These are phyloP conservation scores for Trissolcus brochymenae DNA, from an alignment of 2,888 invertebrate genomes.

Conservation along the genomic window DNA sequence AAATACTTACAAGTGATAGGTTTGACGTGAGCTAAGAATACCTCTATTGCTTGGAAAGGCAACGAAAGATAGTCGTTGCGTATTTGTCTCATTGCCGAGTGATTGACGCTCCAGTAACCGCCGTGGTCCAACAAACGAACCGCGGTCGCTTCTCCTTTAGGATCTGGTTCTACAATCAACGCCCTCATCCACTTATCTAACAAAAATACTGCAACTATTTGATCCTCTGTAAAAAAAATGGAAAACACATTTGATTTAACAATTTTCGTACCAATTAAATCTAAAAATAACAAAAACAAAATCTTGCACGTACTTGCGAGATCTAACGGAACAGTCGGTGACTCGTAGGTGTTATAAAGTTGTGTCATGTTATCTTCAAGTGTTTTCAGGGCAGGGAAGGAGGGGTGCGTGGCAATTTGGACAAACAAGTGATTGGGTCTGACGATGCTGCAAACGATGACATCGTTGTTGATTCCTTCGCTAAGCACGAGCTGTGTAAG, in stretches of 20 bases:
- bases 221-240: constrained; percentile 81
- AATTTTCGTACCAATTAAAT: background rate
- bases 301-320: constrained; percentile 81
- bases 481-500: constrained; percentile 86
- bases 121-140: constrained; percentile 97
- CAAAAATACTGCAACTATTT: constrained; percentile 92
- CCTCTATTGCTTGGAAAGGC: constrained; percentile 95
- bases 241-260: background rate
- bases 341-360: constrained; percentile 86
- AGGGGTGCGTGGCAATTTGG: constrained; percentile 96
- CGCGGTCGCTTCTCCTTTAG: constrained; percentile 84
- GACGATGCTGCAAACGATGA: constrained; percentile 90
- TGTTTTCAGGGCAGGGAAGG: constrained; percentile 88
- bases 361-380: constrained; percentile 89
- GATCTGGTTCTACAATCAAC: constrained; percentile 77
- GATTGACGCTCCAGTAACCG: constrained; percentile 89
- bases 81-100: constrained; percentile 90
- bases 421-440: constrained; percentile 94
- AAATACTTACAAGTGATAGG: constrained; percentile 82
- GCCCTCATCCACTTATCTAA: constrained; percentile 85
- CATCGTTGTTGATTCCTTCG: constrained; percentile 95
- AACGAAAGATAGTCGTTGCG: constrained; percentile 94
- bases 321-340: constrained; percentile 88
- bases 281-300: background rate
- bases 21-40: constrained; percentile 91